Base-by-base conservation (phyloP, 2,888 invertebrate genomes). In the Argyra leucocephala region DNA sequence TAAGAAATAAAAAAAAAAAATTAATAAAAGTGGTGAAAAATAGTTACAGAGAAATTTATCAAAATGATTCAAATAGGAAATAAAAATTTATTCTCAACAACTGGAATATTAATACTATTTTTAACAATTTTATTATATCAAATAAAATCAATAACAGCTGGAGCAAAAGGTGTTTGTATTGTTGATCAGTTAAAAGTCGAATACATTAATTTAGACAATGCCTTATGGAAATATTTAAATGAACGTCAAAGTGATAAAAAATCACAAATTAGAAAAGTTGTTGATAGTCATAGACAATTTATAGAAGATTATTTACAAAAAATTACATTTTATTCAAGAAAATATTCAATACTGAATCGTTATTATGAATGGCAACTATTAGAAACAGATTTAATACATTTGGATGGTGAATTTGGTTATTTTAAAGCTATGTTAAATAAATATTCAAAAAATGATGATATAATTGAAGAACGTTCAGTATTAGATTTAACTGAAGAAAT, bases 311-410 rank as follows among this genome's bases (percentile, higher is more conserved):
- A 67, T 64, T 37, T 22, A 48, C 22, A 62, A 59, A 18, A 18
- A 26, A 23, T 12, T 2, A 67, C 70, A 60, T 78, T 76, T 66
- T 65, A 69, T 21, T 68, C 69, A 26, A 69, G 73, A 26, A 74
- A 73, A 62, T 78, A 77, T 67, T 72, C 72, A 22, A 70, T 77
- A 57, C 73, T 73, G 69, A 78, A 81, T 64, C 76, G 76, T 57
- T 80, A 84, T 7, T 88, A 88, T 84, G 78, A 86, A 67, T 90
- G 90, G 87, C 82, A 81, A 48, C 81, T 83, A 65, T 81, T 86
- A 1, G 81, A 85, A 66, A 81, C 83, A 37, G 86, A 88, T 74
- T 75, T 89, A 71, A 80, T 83, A 61, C 78, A 83, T 22, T 81
- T 91, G 36, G 85, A 87, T 68, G 85, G 85, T 0, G 76, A 89